Conservation (phyloP, 23 tunicate genomes). For the Phallusia fumigata region DNA sequence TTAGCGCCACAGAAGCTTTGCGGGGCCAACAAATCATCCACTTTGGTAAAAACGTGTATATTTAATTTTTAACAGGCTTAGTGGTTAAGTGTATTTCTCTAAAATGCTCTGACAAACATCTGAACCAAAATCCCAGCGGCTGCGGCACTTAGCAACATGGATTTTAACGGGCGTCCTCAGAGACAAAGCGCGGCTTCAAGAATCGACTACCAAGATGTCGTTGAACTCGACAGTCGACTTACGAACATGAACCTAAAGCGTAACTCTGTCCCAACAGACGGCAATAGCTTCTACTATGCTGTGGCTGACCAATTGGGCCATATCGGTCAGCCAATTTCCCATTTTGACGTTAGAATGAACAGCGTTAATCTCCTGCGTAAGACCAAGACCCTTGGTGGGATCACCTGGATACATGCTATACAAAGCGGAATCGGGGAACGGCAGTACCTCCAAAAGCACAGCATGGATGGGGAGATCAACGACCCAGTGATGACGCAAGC, state of each 20-base stretch:
- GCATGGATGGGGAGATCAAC: constrained; percentile 24
- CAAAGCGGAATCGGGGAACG: constrained; percentile 30
- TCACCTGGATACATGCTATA: constrained; percentile 25
- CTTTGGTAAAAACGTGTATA: too few relatives aligned
- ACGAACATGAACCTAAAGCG: constrained; percentile 14
- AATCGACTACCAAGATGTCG: constrained; percentile 13
- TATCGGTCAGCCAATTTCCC: background rate
- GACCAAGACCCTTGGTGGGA: constrained; percentile 30
- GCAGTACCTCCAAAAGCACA: constrained; percentile 40
- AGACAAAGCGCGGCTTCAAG: background rate
- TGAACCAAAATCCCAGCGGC: too few relatives aligned
- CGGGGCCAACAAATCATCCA: too few relatives aligned
- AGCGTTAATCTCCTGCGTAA: constrained; percentile 34
- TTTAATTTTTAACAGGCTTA: too few relatives aligned
- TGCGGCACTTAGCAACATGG: background rate
- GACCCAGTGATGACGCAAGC: constrained; percentile 66
- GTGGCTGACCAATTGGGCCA: constrained; percentile 50
- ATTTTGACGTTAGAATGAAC: constrained; percentile 19
- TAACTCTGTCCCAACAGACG: constrained; percentile 38
- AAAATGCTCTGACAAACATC: too few relatives aligned
- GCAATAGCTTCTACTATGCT: constrained; percentile 75
- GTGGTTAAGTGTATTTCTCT: too few relatives aligned
- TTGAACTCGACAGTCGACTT: constrained; percentile 14
- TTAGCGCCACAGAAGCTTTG: too few relatives aligned
- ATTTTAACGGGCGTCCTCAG: background rate